Percentiles rank a stretch among this genome's conserved stretches.
phyloP scores from a whole-genome alignment of 2,888 invertebrate species.

The Mimas tiliae region DNA sequence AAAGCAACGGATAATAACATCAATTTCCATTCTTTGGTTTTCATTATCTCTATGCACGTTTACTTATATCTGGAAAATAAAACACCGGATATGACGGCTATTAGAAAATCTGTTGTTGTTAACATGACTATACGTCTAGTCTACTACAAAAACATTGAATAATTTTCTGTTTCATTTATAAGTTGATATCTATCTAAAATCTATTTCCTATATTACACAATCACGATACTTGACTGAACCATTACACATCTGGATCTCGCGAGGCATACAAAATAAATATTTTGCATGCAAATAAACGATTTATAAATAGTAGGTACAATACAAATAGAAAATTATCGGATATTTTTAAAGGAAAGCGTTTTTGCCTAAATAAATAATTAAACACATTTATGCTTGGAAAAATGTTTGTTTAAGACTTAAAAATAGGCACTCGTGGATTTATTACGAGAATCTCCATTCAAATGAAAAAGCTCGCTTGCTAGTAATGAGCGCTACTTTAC shows the following conservation, averaged over 20 bases:
- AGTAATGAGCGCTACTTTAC: constrained; percentile 9
- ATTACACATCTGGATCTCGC: constrained; percentile 29
- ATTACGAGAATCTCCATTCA: constrained; percentile 1
- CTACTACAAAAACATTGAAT: background rate
- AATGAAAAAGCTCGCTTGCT: constrained; percentile 2
- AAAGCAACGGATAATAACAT: background rate
- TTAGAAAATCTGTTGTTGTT: background rate
- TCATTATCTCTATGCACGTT: no score
- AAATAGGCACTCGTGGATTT: constrained; percentile 15
- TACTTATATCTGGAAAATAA: background rate
- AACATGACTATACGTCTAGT: no score
- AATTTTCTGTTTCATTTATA: constrained; percentile 1
- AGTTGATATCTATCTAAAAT: constrained; percentile 38
- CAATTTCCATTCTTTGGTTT: background rate
- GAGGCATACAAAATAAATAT: constrained; percentile 29
- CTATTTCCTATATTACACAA: constrained; percentile 7
- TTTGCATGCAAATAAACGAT: constrained; percentile 11
- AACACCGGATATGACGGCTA: background rate
- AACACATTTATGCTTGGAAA: constrained; percentile 7
- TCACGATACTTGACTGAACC: constrained; percentile 26
- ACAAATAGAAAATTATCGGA: constrained; percentile 7
- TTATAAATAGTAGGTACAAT: constrained; percentile 19
- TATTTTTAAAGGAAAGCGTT: constrained; percentile 11
- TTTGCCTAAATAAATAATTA: constrained; percentile 18
- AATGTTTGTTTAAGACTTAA: constrained; percentile 14